Evolutionary conservation across 92 coral and sea anemone genomes (phyloP).

Genomic region (Heteractis magnifica): DNA sequence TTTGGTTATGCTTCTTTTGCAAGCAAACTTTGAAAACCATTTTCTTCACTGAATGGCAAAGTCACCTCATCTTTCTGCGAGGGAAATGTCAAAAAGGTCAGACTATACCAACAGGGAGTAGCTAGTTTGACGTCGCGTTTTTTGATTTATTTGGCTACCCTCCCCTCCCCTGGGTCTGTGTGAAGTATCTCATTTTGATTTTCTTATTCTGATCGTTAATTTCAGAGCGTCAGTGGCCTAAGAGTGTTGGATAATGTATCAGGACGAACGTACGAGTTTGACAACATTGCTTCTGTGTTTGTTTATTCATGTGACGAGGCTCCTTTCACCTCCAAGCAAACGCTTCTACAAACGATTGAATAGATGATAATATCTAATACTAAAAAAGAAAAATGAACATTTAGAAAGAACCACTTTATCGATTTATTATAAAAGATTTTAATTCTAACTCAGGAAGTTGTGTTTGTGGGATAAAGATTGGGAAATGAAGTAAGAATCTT

Average conservation of each 20-base stretch:
- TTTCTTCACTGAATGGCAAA: no score
- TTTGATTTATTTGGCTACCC: no score
- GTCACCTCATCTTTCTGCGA: no score
- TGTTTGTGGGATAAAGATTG: neutral
- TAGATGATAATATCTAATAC: constrained; percentile 1
- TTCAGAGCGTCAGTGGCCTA: constrained; percentile 91
- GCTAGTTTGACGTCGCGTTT: no score
- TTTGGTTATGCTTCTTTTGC: no score
- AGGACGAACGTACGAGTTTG: constrained; percentile 86
- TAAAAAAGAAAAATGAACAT: neutral
- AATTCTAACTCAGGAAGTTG: neutral
- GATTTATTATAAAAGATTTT: neutral
- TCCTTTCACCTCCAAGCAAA: constrained; percentile 53
- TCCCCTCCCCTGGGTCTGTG: no score
- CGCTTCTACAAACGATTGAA: constrained; percentile 12
- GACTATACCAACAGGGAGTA: no score
- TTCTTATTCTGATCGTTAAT: neutral
- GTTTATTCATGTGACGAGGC: constrained; percentile 75
- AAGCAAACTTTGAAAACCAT: no score
- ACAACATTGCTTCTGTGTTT: constrained; percentile 83
- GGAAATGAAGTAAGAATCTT: neutral
- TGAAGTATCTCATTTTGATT: neutral
- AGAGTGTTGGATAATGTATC: constrained; percentile 82
- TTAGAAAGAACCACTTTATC: neutral
- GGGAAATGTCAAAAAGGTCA: no score